Percentiles rank a stretch among this genome's conserved stretches.
Conservation (phyloP, 2,797 vertebrate genomes). For the Myioborus melanocephalus region DNA sequence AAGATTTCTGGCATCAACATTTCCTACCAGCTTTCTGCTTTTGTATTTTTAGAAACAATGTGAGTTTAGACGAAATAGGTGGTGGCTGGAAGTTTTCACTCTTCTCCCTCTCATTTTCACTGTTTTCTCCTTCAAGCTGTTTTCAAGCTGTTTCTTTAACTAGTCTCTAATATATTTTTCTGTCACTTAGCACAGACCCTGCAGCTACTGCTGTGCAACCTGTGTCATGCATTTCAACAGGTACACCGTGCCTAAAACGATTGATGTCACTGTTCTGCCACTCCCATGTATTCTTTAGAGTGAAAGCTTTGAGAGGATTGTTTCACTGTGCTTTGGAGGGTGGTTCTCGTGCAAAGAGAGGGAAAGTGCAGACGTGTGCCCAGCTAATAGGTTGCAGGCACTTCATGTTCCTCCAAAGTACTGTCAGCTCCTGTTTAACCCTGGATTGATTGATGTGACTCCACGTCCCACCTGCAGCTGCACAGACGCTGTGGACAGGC, state of each 20-base stretch:
- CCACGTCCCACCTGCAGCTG: not conserved
- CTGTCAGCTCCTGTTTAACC: constrained; percentile 51
- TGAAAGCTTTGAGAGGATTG: not conserved
- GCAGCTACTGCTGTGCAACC: not conserved
- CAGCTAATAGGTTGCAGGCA: not conserved
- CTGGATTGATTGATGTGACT: not conserved
- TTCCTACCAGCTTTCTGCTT: not conserved
- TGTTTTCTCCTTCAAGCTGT: not conserved
- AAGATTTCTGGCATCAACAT: not conserved
- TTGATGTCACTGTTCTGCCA: not conserved
- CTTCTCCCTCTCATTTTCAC: not conserved
- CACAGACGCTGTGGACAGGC: not conserved
- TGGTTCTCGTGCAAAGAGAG: not conserved
- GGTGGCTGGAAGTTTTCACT: not conserved
- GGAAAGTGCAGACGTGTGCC: not conserved
- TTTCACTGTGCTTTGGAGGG: not conserved
- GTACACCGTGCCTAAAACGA: not conserved
- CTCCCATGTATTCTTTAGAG: not conserved
- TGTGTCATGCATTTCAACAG: not conserved
- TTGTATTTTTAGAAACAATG: not conserved
- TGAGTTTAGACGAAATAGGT: not conserved
- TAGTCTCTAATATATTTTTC: not conserved
- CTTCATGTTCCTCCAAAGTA: not conserved
- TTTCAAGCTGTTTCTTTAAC: not conserved
- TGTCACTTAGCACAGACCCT: not conserved